Evolutionary conservation across 2,888 invertebrate species (phyloP), one percentile per base, ranked within the genome.

Genomic region (Drosophila anomalata): DNA sequence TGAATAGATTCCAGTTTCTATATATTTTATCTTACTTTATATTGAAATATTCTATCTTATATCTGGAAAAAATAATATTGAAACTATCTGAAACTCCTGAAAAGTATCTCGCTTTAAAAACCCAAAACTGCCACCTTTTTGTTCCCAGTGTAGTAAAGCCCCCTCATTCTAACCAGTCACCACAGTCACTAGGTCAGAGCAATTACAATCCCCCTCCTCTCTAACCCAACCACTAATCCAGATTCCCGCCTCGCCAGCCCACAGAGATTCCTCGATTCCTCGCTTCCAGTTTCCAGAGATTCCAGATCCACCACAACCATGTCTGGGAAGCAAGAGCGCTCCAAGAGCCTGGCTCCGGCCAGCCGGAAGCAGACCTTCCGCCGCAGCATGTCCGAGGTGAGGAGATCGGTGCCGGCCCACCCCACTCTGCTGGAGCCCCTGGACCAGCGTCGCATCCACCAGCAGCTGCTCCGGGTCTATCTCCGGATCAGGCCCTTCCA

Each of bases 111-210:
- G 0, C 36, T n/a, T 36, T 36, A 36, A n/a, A 2, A 36, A 36
- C 36, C 36, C n/a, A 4, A 29, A 29, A 8, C 9, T 9, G 29
- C 3, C 8, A 9, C 29, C 9, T 9, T 29, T 29, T 29, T 9
- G 14, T 29, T 29, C 29, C 9, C 2, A 36, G 12, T n/a, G 36
- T n/a, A 12, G 12, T 3, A 2, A 36, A 2, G n/a, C 36, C 36
- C 36, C 36, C 12, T 6, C 41, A 3, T 3, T 11, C 11, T 5
- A 44, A 44, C 44, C 44, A 44, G 44, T 22, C 11, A 17, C 17
- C 22, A 22, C 22, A 24, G 22, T 46, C 61, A 83, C 59, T 80
- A 65, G 79, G 79, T 87, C 79, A 80, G 69, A 80, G 78, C 81
- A 84, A 80, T 87, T 87, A 87, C 57, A 56, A 26, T 36, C 14